These are phyloP conservation scores for Phaethornis superciliosus DNA, from an alignment of 2,113 vertebrate genomes.

Conservation along the genomic window DNA sequence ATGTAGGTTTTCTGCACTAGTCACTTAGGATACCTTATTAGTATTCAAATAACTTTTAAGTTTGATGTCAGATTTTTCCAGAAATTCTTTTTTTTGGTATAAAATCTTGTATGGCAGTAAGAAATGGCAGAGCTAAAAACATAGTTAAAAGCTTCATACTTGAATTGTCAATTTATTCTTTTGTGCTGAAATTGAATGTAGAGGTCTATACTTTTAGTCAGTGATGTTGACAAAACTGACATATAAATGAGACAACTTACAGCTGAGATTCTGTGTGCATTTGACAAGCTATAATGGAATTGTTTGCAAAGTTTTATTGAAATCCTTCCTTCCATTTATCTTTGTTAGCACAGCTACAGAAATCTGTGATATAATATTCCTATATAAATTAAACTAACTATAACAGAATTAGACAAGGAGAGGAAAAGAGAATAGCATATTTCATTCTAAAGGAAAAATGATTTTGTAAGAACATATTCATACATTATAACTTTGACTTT, in stretches of 20 bases:
- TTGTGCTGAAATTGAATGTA: constrained; percentile 30
- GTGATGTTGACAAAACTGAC: constrained; percentile 66
- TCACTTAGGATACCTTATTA: neutral
- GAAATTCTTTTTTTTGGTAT: neutral
- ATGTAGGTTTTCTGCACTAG: neutral
- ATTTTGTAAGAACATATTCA: constrained; percentile 49
- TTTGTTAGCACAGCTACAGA: constrained; percentile 76
- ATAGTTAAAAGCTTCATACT: constrained; percentile 50
- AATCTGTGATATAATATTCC: constrained; percentile 67
- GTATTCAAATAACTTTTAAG: neutral
- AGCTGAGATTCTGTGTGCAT: constrained; percentile 55
- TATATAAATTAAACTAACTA: constrained; percentile 67
- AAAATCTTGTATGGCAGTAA: neutral
- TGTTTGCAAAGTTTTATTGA: constrained; percentile 81
- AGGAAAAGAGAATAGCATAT: constrained; percentile 49
- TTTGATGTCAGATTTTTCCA: neutral
- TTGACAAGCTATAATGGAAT: constrained; percentile 76
- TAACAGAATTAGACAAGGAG: constrained; percentile 64
- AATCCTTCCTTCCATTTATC: constrained; percentile 75
- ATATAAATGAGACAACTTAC: constrained; percentile 71
- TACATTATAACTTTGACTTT: constrained; percentile 47
- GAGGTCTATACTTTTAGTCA: constrained; percentile 38
- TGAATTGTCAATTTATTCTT: constrained; percentile 48
- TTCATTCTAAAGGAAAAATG: constrained; percentile 64
- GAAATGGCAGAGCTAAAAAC: constrained; percentile 35